Evolutionary conservation across 2,797 vertebrate species (phyloP).

Genomic region (Pseudochromis fuscus): DNA sequence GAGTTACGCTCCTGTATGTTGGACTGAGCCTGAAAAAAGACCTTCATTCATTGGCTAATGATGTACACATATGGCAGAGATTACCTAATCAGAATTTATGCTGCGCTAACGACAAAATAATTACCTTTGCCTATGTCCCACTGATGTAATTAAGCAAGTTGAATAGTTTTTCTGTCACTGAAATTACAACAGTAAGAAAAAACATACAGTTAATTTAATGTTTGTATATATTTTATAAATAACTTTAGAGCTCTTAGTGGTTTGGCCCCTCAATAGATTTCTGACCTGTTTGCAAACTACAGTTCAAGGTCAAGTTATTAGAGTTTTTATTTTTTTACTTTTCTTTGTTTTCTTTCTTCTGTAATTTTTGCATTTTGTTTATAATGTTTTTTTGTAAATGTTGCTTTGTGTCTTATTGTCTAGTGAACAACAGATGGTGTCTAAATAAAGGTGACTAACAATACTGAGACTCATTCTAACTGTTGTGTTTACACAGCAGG

Average conservation of each 20-base stretch:
- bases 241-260: conserved; percentile 16
- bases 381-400: neutral
- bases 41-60: conserved; percentile 41
- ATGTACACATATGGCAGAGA: conserved; percentile 51
- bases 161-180: conserved; percentile 33
- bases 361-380: neutral
- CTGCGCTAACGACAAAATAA: conserved; percentile 58
- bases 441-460: neutral
- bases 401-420: neutral
- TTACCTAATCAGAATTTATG: conserved; percentile 49
- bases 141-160: conserved; percentile 38
- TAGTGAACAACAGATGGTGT: neutral
- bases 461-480: neutral
- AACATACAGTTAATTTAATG: conserved; percentile 18
- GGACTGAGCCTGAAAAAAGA: conserved; percentile 18
- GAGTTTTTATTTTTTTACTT: neutral
- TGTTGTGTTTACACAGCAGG: no score
- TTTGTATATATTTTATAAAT: conserved; percentile 7
- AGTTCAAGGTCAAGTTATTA: neutral
- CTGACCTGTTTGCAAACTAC: neutral
- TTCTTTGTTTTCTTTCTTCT: neutral
- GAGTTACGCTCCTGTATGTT: neutral
- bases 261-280: conserved; percentile 1
- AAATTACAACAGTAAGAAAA: conserved; percentile 23
- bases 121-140: conserved; percentile 19